Base-by-base conservation (phyloP, 1,140 invertebrate species). In the Bradynema listronoti region DNA sequence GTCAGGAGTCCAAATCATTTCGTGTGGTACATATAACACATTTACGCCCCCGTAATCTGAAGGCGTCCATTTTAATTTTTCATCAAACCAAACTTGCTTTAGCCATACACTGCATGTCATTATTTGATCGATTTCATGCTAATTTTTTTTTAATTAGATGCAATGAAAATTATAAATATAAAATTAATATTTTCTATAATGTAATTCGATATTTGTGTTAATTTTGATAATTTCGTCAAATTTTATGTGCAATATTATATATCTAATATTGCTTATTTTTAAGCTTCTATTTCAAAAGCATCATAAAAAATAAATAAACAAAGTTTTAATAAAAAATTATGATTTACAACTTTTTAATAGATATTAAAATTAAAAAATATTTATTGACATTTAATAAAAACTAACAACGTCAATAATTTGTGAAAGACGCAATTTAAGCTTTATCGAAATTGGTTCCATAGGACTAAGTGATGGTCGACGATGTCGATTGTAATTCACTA, bases 101-200 rank as follows among this genome's bases (percentile, higher is more conserved):
- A 93, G 81, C 90, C 90, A 93, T 25, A 93, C 89, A 81, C 91
- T 92, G 0, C 88, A 91, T 11, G 89, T 93, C 69, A 93, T 65
- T n/a, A 94, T 92, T 83, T 93, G 90, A 82, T 92, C 89, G 30
- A 59, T 27, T 39, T 64, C 62, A 82, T 94, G 91, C 90, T 93
- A 42, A n/a, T n/a, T n/a, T n/a, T n/a, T n/a, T n/a, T 60, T n/a
- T n/a, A n/a, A n/a, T n/a, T n/a, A n/a, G n/a, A n/a, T n/a, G n/a
- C n/a, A n/a, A n/a, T n/a, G n/a, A 73, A 33, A 29, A 29, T 9
- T 29, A 34, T 11, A 46, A 19, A 53, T 52, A 5, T 29, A 33
- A 33, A 47, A 45, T 42, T 29, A 24, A 43, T 25, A 11, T 49
- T 7, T 7, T 24, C 19, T 29, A 22, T n/a, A n/a, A n/a, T n/a